Evolutionary conservation across 2,797 vertebrate species (phyloP).

Genomic region (Corythornis leucogaster): DNA sequence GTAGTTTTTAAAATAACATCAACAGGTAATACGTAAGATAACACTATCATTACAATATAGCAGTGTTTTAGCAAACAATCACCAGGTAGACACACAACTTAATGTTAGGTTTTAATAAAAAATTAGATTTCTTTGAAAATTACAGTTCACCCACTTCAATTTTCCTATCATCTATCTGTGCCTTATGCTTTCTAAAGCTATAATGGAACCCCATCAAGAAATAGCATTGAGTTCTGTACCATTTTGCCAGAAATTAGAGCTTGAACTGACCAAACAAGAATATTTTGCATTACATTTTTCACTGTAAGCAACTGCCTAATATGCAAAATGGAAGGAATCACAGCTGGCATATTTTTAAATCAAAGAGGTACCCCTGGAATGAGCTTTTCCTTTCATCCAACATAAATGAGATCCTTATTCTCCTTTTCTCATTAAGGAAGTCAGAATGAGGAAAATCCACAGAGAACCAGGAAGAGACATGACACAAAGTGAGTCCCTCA

Average conservation of each 20-base stretch:
- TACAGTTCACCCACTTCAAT: background rate
- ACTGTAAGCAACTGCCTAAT: background rate
- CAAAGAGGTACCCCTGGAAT: background rate
- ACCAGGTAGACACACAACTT: background rate
- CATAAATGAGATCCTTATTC: background rate
- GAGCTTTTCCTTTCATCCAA: background rate
- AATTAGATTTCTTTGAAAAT: background rate
- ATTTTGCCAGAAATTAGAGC: background rate
- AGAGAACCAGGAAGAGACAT: accelerated
- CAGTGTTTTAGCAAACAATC: background rate
- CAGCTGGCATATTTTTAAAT: background rate
- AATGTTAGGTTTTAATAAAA: background rate
- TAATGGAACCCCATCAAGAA: background rate
- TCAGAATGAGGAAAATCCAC: background rate
- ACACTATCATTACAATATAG: background rate
- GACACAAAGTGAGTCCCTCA: background rate
- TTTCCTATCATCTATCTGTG: background rate
- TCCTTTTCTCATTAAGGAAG: background rate
- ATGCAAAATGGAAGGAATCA: background rate
- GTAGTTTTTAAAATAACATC: background rate
- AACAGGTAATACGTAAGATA: background rate
- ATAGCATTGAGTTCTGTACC: background rate
- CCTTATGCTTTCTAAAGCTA: background rate
- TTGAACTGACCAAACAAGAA: background rate
- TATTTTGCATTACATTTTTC: background rate